Evolutionary conservation across 2,888 invertebrate species (phyloP), one percentile per base, ranked within the genome.

Genomic region (Dascillus cervinus): DNA sequence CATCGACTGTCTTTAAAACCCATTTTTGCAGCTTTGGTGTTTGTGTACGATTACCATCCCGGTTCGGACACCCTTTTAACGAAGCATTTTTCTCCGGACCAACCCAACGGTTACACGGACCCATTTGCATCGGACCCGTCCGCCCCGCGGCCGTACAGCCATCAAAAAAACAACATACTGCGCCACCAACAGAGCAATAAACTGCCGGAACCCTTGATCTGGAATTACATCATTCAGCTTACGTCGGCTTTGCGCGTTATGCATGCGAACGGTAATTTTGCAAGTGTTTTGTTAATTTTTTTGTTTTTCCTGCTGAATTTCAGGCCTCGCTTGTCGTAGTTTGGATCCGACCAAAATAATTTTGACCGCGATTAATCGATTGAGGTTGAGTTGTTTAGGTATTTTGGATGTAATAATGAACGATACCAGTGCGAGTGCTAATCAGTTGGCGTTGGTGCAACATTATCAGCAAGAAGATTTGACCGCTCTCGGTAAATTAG

Each of bases 11-110:
- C 13, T 12, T 24, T 6, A 11, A 6, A 27, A 6, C 20, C 6
- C 35, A 22, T 12, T 22, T 17, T 21, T 17, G 13, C 66, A 91
- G 95, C 97, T 34, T 77, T 96, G 73, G 79, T 97, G 49, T 86
- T 97, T 66, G 91, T 95, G 32, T 97, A 95, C 66, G 92, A 95
- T 60, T 97, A 87, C 67, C 88, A 91, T 70, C 87, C 96, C 13
- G 82, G 84, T 31, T 85, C 91, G 33, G 85, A 86, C 59, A 95
- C 94, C 0, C 65, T 98, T 48, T 72, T 90, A 69, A 74, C 76
- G 47, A 84, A 87, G 58, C 92, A 90, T 67, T 86, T 96, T 60
- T 72, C 79, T 13, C 70, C 74, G 20, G 66, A 67, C 46, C 72
- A 73, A 46, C 62, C 73, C 34, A 79, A 78, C 56, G 80, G 80